Conservation (phyloP, 2,888 invertebrate species). For the Exephanes ischioxanthus region DNA sequence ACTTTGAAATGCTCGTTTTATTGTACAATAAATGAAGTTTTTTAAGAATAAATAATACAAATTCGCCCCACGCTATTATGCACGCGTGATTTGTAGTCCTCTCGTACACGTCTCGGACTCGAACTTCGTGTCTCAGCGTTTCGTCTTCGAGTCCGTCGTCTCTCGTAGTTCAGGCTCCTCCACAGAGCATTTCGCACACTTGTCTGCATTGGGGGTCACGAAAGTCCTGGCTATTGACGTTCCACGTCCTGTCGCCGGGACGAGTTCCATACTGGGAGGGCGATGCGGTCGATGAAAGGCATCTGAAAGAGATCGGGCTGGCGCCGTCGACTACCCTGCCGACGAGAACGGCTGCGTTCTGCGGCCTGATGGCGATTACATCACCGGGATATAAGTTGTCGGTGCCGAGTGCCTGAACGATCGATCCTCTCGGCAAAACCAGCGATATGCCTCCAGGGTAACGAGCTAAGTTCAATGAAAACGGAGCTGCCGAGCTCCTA, state of each 20-base stretch:
- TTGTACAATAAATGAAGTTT: conserved; percentile 33
- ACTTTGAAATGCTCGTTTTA: conserved; percentile 41
- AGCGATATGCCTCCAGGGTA: conserved; percentile 32
- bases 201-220: conserved; percentile 50
- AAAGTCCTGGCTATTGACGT: conserved; percentile 61
- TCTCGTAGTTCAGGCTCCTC: neutral
- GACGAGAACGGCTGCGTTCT: conserved; percentile 60
- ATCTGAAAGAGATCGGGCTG: conserved; percentile 68
- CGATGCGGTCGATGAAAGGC: conserved; percentile 32
- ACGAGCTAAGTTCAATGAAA: too few species aligned
- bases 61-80: conserved; percentile 18
- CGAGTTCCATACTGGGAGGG: neutral
- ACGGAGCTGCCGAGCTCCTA: neutral
- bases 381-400: conserved; percentile 69
- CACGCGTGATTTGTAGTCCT: neutral
- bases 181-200: conserved; percentile 1
- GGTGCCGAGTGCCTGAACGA: conserved; percentile 58
- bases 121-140: neutral
- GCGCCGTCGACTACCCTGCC: conserved; percentile 64
- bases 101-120: neutral
- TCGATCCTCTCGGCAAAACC: conserved; percentile 65
- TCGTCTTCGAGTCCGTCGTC: neutral
- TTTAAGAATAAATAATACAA: conserved; percentile 38
- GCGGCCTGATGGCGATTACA: conserved; percentile 64
- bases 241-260: conserved; percentile 56